phyloP scores from a whole-genome alignment of 1,140 invertebrate species.

The Patella vulgata region DNA sequence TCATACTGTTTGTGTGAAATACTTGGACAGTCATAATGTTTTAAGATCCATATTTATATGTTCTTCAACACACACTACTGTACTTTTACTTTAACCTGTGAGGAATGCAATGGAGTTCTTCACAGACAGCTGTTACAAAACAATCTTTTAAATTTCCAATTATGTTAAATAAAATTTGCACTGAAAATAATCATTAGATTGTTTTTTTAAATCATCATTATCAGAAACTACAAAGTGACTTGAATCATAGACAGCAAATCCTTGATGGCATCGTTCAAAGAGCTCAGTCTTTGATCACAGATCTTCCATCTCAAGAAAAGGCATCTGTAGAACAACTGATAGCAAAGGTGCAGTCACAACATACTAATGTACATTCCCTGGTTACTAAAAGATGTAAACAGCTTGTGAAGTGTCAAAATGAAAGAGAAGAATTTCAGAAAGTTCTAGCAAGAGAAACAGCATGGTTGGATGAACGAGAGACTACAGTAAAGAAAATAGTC shows the following conservation, averaged over 20 bases:
- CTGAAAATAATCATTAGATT: too few species aligned
- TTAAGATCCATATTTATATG: too few species aligned
- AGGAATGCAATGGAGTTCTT: too few species aligned
- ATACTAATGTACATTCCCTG: constrained; percentile 54
- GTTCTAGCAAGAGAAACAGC: constrained; percentile 80
- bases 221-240: constrained; percentile 80
- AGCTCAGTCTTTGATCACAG: constrained; percentile 82
- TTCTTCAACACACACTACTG: too few species aligned
- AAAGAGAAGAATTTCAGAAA: constrained; percentile 75
- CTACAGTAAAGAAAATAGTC: constrained; percentile 72
- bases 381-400: constrained; percentile 31
- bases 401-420: constrained; percentile 63
- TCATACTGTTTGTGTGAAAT: too few species aligned
- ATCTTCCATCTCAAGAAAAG: constrained; percentile 82
- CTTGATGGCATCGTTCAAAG: constrained; percentile 85
- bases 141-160: too few species aligned
- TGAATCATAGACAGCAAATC: constrained; percentile 83
- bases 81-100: too few species aligned
- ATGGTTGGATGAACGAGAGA: constrained; percentile 82
- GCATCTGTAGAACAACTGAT: constrained; percentile 78
- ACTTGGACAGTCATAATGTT: too few species aligned
- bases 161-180: too few species aligned
- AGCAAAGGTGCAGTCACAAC: constrained; percentile 65
- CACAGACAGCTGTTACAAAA: too few species aligned
- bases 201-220: too few species aligned